Evolutionary conservation across 2,888 invertebrate species (phyloP).

Genomic region (Alentia gelatinosa): DNA sequence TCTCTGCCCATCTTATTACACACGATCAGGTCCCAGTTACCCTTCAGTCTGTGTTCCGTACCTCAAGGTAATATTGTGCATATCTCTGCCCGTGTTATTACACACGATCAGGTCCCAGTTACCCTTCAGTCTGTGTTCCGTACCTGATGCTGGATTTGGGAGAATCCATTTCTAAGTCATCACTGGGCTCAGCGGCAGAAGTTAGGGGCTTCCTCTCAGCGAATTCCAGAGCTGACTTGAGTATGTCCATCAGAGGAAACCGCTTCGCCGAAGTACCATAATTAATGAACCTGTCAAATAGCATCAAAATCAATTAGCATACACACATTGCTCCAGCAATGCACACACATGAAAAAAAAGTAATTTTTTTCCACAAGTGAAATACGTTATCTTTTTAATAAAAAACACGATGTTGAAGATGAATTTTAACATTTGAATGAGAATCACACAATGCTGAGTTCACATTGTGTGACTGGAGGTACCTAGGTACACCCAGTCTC

Average conservation of each 20-base stretch:
- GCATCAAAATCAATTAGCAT: no score
- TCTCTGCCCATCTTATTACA: no score
- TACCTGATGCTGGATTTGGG: conserved; percentile 71
- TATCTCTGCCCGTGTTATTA: no score
- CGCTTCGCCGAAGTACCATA: conserved; percentile 80
- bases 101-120: no score
- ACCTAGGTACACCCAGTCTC: neutral
- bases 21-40: no score
- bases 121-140: no score
- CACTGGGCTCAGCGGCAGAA: conserved; percentile 13
- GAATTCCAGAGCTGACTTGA: conserved; percentile 81
- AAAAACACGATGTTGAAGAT: neutral
- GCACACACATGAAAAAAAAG: neutral
- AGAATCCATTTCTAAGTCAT: conserved; percentile 80
- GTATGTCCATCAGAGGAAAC: conserved; percentile 80
- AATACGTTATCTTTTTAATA: neutral
- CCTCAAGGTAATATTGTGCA: no score
- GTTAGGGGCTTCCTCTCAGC: conserved; percentile 74
- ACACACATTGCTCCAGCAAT: no score
- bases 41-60: no score
- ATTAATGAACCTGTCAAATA: conserved; percentile 79
- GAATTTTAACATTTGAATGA: no score
- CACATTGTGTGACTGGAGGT: neutral
- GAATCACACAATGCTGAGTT: neutral
- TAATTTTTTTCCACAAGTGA: neutral